Base-by-base conservation (phyloP, 2,888 invertebrate genomes). In the Eristalis pertinax region DNA sequence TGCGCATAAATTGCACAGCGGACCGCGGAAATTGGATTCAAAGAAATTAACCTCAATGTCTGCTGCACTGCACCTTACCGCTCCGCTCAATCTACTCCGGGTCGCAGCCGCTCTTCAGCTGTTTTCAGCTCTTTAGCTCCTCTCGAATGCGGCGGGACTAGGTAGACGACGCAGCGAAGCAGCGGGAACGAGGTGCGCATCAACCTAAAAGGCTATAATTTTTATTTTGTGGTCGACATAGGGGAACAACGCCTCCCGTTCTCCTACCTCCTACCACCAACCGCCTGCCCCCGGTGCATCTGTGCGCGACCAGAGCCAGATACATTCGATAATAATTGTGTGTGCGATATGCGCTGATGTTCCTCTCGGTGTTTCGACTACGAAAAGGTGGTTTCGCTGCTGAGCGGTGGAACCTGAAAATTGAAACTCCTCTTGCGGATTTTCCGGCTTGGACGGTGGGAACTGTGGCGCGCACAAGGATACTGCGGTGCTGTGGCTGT, bases 21-120 rank as follows among this genome's bases (percentile, higher is more conserved):
- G 77, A 88, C 87, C 87, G 77, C 87, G 87, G 87, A 88, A 88
- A 88, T 88, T 88, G 87, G 87, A 88, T 88, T 88, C 80, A 88
- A 88, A 80, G 87, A 88, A 88, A 88, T 88, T 88, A 88, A 88
- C 87, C 87, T 88, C 67, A 76, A 76, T 79, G 80, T 88, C 84
- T 84, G 73, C 60, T 60, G 26, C 64, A 72, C 64, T 68, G 73
- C 50, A 75, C 64, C 32, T 13, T 64, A 72, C 68, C 69, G 15
- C 60, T 24, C 60, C 50, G 43, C 56, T 67, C 35, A 72, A 69
- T 65, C 24, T 73, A 73, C 65, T 65, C 79, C 26, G 24, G 7
- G 26, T 13, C 60, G 15, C 43, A 19, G 43, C 43, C 4, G 41
- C 41, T 41, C 15, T 32, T 32, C 32, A 32, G 32, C 32, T 32